Evolutionary conservation across 2,797 vertebrate species (phyloP).

Genomic region (Tauraco hartlaubi): DNA sequence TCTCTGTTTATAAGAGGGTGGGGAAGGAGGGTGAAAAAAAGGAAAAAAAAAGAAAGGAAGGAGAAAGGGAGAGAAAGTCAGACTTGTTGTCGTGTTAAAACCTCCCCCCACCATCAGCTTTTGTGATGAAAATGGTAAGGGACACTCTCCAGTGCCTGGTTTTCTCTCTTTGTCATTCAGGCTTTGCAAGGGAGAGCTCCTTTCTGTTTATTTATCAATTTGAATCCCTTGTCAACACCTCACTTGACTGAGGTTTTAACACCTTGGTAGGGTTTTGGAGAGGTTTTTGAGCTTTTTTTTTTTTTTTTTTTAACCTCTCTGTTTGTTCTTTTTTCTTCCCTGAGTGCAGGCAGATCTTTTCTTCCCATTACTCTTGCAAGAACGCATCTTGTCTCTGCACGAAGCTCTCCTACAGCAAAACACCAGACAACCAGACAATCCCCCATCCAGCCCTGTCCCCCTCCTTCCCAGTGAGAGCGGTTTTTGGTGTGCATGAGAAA

Average conservation of each 20-base stretch:
- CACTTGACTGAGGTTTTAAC: constrained; percentile 49
- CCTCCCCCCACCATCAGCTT: constrained; percentile 42
- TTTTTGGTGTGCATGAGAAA: background rate
- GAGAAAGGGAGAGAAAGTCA: constrained; percentile 56
- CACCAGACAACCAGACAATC: no score
- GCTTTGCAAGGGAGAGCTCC: constrained; percentile 38
- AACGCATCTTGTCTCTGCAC: fast-evolving
- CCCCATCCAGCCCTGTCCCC: background rate
- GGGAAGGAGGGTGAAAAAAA: background rate
- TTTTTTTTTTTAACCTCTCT: background rate
- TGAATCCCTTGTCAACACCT: constrained; percentile 60
- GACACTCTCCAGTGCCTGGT: background rate
- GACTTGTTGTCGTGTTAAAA: constrained; percentile 44
- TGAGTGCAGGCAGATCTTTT: background rate
- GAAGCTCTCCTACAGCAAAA: background rate
- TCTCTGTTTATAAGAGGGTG: constrained; percentile 56
- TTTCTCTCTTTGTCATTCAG: constrained; percentile 52
- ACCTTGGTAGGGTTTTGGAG: constrained; percentile 25
- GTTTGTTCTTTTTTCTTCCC: background rate
- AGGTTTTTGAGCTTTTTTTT: background rate
- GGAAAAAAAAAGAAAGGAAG: fast-evolving
- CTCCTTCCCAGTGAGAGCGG: background rate
- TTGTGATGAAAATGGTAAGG: constrained; percentile 72
- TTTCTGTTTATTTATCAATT: constrained; percentile 70
- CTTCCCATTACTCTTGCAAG: background rate